Evolutionary conservation across 2,888 invertebrate species (phyloP).

Genomic region (Melinaea marsaeus): DNA sequence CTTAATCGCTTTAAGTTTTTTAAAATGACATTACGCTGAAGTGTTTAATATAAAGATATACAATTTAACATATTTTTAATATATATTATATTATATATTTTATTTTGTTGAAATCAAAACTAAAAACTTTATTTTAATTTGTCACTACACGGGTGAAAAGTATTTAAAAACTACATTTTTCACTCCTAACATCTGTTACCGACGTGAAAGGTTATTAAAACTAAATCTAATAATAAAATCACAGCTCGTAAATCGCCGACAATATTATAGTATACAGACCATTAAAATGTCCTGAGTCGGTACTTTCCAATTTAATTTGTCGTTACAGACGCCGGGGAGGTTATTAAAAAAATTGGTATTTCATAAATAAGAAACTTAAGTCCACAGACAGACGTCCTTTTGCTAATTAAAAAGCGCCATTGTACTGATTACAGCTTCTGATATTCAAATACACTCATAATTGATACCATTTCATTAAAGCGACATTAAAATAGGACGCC

Average conservation of each 20-base stretch:
- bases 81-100: too few relatives aligned
- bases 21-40: neutral
- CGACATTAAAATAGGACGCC: neutral
- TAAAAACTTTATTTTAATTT: too few relatives aligned
- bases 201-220: too few relatives aligned
- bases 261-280: conserved; percentile 29
- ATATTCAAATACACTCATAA: neutral
- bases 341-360: conserved; percentile 48
- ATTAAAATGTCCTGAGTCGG: conserved; percentile 43
- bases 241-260: conserved; percentile 13
- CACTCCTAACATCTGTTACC: too few relatives aligned
- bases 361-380: conserved; percentile 49
- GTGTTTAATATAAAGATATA: neutral
- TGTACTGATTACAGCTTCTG: conserved; percentile 30
- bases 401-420: conserved; percentile 50
- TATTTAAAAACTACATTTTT: too few relatives aligned
- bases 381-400: conserved; percentile 41
- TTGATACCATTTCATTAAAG: neutral
- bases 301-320: conserved; percentile 50
- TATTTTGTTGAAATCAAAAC: too few relatives aligned
- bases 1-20: neutral
- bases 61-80: neutral
- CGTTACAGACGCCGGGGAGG: conserved; percentile 41
- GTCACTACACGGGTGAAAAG: too few relatives aligned
- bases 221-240: conserved; percentile 2